Percentiles rank a stretch among this genome's conserved stretches.
Conservation (phyloP, 1,140 invertebrate genomes). For the Lethrus apterus region DNA sequence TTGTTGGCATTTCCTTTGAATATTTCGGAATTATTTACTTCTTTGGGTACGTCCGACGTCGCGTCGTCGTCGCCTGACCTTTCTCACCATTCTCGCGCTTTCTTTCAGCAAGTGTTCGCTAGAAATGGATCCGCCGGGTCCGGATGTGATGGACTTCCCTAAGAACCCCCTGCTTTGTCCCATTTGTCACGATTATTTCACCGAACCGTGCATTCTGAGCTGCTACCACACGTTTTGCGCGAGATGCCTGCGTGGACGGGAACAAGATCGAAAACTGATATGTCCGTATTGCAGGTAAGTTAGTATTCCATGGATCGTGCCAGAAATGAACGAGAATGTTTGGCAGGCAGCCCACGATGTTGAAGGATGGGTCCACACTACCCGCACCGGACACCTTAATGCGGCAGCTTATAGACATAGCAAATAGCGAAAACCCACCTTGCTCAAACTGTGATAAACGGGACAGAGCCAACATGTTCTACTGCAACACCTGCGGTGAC, state of each 20-base stretch:
- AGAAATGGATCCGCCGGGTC: constrained; percentile 35
- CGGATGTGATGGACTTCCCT: constrained; percentile 36
- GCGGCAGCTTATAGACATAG: constrained; percentile 55
- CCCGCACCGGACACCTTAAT: constrained; percentile 57
- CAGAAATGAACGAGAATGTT: constrained; percentile 7
- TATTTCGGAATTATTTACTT: constrained; percentile 34
- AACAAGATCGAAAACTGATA: constrained; percentile 52
- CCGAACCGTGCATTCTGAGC: constrained; percentile 57
- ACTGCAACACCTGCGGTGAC: constrained; percentile 62
- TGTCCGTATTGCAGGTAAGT: constrained; percentile 65
- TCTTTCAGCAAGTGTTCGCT: constrained; percentile 22
- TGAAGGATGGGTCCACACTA: constrained; percentile 52
- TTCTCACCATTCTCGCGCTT: not conserved
- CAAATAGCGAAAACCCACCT: constrained; percentile 59
- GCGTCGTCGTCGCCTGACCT: constrained; percentile 15
- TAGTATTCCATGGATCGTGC: no score
- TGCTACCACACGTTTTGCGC: constrained; percentile 66
- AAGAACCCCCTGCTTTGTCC: constrained; percentile 58
- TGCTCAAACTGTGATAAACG: constrained; percentile 65
- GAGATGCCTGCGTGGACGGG: constrained; percentile 52
- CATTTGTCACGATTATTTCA: constrained; percentile 60
- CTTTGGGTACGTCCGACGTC: no score
- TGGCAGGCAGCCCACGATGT: constrained; percentile 48
- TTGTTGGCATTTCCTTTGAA: not conserved
- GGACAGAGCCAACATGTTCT: constrained; percentile 58